Evolutionary conservation across 1,140 invertebrate species (phyloP).

Genomic region (Papilio helenus): DNA sequence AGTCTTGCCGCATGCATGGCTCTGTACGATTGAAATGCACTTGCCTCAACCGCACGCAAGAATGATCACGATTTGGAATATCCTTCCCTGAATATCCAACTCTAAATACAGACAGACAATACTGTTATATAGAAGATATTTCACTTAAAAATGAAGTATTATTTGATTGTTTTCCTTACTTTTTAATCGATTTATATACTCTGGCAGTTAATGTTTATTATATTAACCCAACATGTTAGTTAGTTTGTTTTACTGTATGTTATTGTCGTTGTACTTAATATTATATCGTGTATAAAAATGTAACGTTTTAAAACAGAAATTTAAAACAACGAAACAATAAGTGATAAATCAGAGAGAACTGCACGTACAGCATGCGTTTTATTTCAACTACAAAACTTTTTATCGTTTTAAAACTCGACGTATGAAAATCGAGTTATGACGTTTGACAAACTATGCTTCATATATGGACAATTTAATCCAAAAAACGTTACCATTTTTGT

Average conservation of each 20-base stretch:
- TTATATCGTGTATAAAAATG: neutral
- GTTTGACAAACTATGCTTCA: slow-evolving; percentile 19
- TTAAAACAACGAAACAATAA: slow-evolving; percentile 22
- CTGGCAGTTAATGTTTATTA: no score
- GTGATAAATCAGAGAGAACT: slow-evolving; percentile 11
- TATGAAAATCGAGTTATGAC: slow-evolving; percentile 25
- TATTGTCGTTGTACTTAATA: neutral
- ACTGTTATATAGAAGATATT: neutral
- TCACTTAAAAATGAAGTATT: neutral
- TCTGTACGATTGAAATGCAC: neutral
- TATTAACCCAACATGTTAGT: neutral
- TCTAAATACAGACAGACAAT: neutral
- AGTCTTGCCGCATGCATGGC: neutral
- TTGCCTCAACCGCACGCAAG: neutral
- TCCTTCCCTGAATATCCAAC: neutral
- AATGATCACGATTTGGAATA: neutral
- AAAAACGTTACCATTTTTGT: neutral
- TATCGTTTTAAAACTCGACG: slow-evolving; percentile 23
- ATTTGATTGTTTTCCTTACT: no score
- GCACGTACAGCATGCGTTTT: neutral
- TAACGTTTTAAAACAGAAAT: slow-evolving; percentile 20
- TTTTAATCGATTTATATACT: no score
- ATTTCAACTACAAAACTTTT: slow-evolving; percentile 20
- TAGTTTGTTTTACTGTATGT: neutral
- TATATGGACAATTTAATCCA: neutral